Evolutionary conservation across 2,888 invertebrate genomes (phyloP).

Genomic region (Hoplodrina blanda): DNA sequence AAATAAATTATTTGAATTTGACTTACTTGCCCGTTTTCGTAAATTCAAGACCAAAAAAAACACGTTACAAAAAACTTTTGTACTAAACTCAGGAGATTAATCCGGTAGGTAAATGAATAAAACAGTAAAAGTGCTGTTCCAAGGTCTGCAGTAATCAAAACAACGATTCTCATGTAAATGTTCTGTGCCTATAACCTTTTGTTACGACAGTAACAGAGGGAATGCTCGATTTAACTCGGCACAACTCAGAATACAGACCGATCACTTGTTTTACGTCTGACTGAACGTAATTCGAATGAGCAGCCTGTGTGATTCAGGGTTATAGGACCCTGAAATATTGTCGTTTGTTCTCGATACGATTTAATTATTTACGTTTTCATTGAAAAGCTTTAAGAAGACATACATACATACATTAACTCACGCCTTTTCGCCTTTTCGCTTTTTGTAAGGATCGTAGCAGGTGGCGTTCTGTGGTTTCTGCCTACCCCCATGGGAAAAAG

Average conservation of each 20-base stretch:
- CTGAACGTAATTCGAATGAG: slow-evolving; percentile 27
- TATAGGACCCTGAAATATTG: background rate
- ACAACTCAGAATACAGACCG: slow-evolving; percentile 38
- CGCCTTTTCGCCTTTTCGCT: no score
- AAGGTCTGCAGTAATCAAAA: slow-evolving; percentile 47
- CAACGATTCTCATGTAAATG: slow-evolving; percentile 60
- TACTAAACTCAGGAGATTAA: slow-evolving; percentile 44
- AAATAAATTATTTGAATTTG: no score
- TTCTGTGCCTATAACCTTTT: slow-evolving; percentile 42
- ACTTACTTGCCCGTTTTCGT: background rate
- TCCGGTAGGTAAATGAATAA: slow-evolving; percentile 50
- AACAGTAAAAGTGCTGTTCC: slow-evolving; percentile 46
- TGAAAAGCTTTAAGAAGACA: no score
- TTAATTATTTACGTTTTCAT: no score
- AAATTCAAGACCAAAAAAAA: background rate
- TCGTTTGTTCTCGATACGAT: no score
- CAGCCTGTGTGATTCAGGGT: slow-evolving; percentile 21
- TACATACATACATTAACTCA: no score
- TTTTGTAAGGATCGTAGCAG: no score
- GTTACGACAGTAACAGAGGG: slow-evolving; percentile 26
- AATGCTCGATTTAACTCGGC: slow-evolving; percentile 54
- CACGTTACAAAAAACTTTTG: background rate
- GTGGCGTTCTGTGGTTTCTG: no score
- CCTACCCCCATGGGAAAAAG: no score
- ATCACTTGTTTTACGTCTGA: slow-evolving; percentile 48